Evolutionary conservation across 2,113 vertebrate species (phyloP).

Genomic region (Trichomycterus rosablanca): DNA sequence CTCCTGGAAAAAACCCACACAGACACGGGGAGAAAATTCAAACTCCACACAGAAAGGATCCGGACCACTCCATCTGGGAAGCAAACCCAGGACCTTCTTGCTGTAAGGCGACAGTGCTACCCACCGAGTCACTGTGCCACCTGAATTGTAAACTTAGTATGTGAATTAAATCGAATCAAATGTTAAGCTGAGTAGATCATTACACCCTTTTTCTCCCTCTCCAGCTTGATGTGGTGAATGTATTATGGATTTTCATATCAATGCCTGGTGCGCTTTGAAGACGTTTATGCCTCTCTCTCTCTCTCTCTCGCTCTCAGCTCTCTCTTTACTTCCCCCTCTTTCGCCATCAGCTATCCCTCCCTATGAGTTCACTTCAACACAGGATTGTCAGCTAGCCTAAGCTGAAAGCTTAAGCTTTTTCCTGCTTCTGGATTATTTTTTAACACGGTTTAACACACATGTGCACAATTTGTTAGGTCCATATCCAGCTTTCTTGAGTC

Average conservation of each 20-base stretch:
- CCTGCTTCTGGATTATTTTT: conserved; percentile 1
- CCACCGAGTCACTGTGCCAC: no score
- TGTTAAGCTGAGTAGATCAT: neutral
- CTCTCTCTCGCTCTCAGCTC: neutral
- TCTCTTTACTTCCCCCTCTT: conserved; percentile 1
- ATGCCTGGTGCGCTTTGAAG: conserved; percentile 15
- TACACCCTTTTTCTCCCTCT: conserved; percentile 1
- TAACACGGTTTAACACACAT: neutral
- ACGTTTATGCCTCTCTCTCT: neutral
- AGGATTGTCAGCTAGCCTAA: neutral
- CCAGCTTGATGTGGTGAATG: conserved; percentile 18
- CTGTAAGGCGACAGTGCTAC: no score
- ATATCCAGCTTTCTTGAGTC: no score
- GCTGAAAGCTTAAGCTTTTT: conserved; percentile 20
- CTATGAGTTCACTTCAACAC: neutral
- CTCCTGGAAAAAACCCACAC: no score
- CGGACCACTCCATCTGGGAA: no score
- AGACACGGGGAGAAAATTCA: no score
- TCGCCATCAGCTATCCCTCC: neutral
- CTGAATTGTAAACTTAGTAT: no score
- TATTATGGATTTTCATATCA: conserved; percentile 38
- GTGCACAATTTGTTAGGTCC: no score
- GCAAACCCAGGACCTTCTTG: no score
- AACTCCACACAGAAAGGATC: no score
- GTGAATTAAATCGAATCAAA: no score